Conservation (phyloP, 2,113 vertebrate genomes). For the Megaceryle torquata region DNA sequence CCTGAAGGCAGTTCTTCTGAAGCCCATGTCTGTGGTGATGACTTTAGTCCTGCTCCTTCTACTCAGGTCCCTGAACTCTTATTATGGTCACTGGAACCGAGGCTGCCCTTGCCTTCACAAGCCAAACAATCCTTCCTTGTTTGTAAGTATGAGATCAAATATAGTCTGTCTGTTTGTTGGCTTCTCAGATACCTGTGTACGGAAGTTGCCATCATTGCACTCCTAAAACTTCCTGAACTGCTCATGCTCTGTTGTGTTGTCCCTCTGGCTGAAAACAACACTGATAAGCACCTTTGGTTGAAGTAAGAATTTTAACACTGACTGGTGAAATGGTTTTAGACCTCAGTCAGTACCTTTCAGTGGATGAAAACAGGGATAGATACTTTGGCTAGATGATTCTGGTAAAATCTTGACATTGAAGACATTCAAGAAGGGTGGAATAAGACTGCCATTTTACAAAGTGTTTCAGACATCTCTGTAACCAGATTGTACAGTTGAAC, state of each 20-base stretch:
- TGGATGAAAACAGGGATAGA: not conserved
- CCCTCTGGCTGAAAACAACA: not conserved
- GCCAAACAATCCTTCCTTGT: not conserved
- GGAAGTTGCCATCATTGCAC: not conserved
- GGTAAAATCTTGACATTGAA: not conserved
- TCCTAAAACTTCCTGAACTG: not conserved
- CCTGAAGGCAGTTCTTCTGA: not conserved
- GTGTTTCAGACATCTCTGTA: not conserved
- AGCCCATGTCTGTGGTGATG: not conserved
- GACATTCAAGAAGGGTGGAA: not conserved
- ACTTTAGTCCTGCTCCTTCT: not conserved
- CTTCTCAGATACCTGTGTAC: not conserved
- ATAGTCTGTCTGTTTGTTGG: not conserved
- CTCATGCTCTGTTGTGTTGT: not conserved
- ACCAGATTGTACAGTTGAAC: too few relatives aligned
- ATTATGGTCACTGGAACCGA: not conserved
- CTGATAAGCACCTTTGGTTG: not conserved
- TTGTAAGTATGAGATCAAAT: not conserved
- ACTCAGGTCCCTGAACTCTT: not conserved
- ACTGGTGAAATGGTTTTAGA: not conserved
- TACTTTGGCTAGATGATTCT: not conserved
- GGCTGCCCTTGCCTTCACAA: not conserved
- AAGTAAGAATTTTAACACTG: not conserved
- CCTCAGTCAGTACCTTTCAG: not conserved
- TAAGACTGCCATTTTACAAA: not conserved